phyloP scores from a whole-genome alignment of 2,797 vertebrate species.

The Pangasius sanitwongsei region DNA sequence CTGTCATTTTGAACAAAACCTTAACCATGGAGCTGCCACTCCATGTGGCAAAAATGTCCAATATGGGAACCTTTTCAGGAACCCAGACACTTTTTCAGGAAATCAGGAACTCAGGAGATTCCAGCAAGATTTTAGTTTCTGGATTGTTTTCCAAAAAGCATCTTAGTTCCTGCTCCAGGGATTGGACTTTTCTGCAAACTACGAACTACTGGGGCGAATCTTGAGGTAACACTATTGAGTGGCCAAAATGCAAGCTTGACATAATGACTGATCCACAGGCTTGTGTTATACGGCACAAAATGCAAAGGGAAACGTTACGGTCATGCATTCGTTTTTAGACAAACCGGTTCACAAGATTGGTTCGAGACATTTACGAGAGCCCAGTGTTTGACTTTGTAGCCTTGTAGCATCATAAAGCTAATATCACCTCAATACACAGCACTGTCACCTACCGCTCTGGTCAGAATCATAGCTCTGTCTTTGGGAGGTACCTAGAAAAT shows the following conservation, averaged over 20 bases:
- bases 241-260: background rate
- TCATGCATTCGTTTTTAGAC: background rate
- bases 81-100: background rate
- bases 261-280: background rate
- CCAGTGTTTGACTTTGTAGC: background rate
- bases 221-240: background rate
- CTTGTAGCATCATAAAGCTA: background rate
- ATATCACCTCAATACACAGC: background rate
- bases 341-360: background rate
- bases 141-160: background rate
- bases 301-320: background rate
- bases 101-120: background rate
- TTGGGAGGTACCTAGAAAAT: background rate
- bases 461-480: background rate
- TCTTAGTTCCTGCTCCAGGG: background rate
- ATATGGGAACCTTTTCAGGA: background rate
- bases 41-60: background rate
- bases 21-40: background rate
- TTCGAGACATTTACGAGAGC: background rate
- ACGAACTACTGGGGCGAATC: background rate
- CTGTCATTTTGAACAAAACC: background rate
- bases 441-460: background rate
- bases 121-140: background rate
- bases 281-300: background rate
- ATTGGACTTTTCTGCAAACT: background rate